phyloP scores from a whole-genome alignment of 2,797 vertebrate genomes.

The Anas flavirostris region DNA sequence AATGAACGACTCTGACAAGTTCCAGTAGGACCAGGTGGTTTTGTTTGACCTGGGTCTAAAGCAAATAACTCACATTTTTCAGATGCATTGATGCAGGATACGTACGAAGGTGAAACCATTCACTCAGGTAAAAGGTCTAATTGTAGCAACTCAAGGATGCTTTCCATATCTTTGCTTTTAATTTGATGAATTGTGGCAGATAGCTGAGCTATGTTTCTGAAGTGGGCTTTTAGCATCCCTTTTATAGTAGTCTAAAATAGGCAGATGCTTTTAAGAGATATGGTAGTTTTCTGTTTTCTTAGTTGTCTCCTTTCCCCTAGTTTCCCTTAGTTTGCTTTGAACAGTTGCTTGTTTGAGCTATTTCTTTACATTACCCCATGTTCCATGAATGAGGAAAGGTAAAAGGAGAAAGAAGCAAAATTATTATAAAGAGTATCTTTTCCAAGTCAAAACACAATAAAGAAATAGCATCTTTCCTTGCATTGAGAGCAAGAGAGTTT shows the following conservation, averaged over 20 bases:
- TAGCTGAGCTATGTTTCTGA: background rate
- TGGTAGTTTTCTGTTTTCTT: background rate
- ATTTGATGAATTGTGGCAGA: background rate
- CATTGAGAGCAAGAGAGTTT: background rate
- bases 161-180: background rate
- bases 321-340: constrained; percentile 6
- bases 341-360: background rate
- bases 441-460: background rate
- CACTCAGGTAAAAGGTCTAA: constrained; percentile 43
- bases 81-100: background rate
- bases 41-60: background rate
- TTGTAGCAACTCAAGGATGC: background rate
- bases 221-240: constrained; percentile 21
- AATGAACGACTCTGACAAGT: background rate
- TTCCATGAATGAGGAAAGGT: background rate
- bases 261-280: constrained; percentile 13
- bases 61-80: background rate
- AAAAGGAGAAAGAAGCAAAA: background rate
- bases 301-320: background rate
- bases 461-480: constrained; percentile 1
- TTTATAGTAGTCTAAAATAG: constrained; percentile 8
- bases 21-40: background rate
- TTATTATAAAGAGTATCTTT: background rate
- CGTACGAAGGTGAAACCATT: constrained; percentile 8
- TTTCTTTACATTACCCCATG: background rate